Base-by-base conservation (phyloP, 2,888 invertebrate genomes). In the Parochlus steinenii region DNA sequence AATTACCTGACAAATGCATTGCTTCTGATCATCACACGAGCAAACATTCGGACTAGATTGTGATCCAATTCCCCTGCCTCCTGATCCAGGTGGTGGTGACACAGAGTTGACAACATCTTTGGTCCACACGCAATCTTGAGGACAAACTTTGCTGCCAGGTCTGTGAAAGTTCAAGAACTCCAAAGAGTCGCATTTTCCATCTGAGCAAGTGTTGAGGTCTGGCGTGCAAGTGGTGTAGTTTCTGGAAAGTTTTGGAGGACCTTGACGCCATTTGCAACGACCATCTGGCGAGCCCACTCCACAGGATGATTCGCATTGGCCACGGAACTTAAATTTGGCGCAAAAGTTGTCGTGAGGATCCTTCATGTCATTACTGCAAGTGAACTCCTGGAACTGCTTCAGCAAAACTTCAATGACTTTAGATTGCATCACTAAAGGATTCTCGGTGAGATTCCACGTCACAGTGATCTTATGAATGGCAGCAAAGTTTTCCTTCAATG, bases 161-260 rank as follows among this genome's bases (percentile, higher is more conserved):
- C n/a, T n/a, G n/a, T n/a, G n/a, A n/a, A n/a, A n/a, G n/a, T n/a
- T n/a, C 18, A 69, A 47, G 11, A 61, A 48, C 51, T 82, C 82
- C 37, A 81, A 52, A 4, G 74, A 69, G 52, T 82, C 81, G 51
- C 82, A 82, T 12, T 58, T 49, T 29, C 63, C 61, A 51, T 82
- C 73, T 0, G 80, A 79, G 46, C 82, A 82, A 20, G 67, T 67
- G 6, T 49, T 48, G 0, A 63, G 47, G 45, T 72, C 64, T 0
- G 76, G 69, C 0, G 74, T 69, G 49, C 82, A 82, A 0, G 80
- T 79, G 4, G 65, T 61, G 47, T 71, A 75, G 14, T 63, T 54
- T 7, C 58, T 54, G 0, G 65, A 60, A 39, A 60, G 55, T 33
- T 46, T 43, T 6, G 51, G 48, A 4, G 50, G 50, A 8, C 54